Evolutionary conservation across 2,797 vertebrate species (phyloP).

Genomic region (Mormyrops attenuatus): DNA sequence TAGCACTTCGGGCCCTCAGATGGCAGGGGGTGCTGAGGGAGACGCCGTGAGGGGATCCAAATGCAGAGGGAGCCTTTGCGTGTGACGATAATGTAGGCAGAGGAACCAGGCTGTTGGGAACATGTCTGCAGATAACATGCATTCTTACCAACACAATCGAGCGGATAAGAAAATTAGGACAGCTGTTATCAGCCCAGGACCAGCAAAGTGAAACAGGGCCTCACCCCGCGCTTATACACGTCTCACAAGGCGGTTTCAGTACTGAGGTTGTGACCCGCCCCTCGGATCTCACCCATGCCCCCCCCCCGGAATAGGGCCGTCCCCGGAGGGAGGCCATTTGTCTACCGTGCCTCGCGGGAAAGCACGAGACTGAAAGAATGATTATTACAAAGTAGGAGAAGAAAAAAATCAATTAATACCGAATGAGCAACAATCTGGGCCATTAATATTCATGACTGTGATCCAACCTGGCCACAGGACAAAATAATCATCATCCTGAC

Average conservation of each 20-base stretch:
- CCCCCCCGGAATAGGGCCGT: neutral
- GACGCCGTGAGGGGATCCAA: constrained; percentile 26
- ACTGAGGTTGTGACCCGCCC: neutral
- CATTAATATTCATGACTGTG: constrained; percentile 45
- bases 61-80: neutral
- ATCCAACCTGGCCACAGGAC: constrained; percentile 29
- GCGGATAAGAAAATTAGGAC: neutral
- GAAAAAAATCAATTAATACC: constrained; percentile 16
- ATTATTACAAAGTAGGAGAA: neutral
- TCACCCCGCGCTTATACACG: neutral
- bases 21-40: constrained; percentile 20
- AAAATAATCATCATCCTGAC: constrained; percentile 43
- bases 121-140: neutral
- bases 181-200: neutral
- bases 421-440: constrained; percentile 27
- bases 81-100: neutral
- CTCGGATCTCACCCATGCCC: neutral
- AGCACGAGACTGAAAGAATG: neutral
- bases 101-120: neutral
- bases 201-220: neutral
- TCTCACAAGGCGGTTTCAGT: neutral
- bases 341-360: neutral
- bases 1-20: constrained; percentile 52
- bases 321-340: neutral
- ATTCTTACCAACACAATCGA: neutral